Base-by-base conservation (phyloP, 2,888 invertebrate genomes). In the Acanthococcus lagerstroemiae region DNA sequence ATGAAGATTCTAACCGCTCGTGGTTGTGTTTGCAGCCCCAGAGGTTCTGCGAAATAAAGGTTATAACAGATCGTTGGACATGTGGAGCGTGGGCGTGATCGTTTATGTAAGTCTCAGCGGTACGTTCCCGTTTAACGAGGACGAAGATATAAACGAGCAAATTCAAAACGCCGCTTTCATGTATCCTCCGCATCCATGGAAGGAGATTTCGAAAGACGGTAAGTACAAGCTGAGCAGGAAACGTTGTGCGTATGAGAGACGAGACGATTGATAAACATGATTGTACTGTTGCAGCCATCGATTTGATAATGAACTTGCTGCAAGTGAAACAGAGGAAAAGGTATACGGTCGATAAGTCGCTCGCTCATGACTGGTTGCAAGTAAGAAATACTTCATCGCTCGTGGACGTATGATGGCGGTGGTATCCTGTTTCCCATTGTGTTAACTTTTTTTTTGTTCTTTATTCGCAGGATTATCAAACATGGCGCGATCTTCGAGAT, bases 71-170 rank as follows among this genome's bases (percentile, higher is more conserved):
- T 96, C 96, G 0, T 79, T 99, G 74, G 99, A 99, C 78, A 99
- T 99, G 97, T 99, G 97, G 99, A 95, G 95, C 74, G 96, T 97
- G 57, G 99, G 99, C 27, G 99, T 99, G 1, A 97, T 99, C 72
- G 88, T 99, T 70, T 99, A 99, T 78, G 99, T 99, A 58, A 95
- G 95, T 69, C 81, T 99, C 54, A 95, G 95, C 72, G 99, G 97
- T 69, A 99, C 97, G 0, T 99, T 99, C 79, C 97, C 97, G 30
- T 99, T 99, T 80, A 99, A 99, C 78, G 99, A 99, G 79, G 97
- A 99, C 78, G 97, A 99, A 79, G 99, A 99, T 77, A 99, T 99
- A 74, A 90, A 95, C 78, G 97, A 97, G 77, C 99, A 99, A 80
- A 99, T 99, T 71, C 95, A 97, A 79, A 99, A 99, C 80, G 97